Evolutionary conservation across 1,140 invertebrate species (phyloP), one percentile per base, ranked within the genome.

Genomic region (Ephestia elutella): DNA sequence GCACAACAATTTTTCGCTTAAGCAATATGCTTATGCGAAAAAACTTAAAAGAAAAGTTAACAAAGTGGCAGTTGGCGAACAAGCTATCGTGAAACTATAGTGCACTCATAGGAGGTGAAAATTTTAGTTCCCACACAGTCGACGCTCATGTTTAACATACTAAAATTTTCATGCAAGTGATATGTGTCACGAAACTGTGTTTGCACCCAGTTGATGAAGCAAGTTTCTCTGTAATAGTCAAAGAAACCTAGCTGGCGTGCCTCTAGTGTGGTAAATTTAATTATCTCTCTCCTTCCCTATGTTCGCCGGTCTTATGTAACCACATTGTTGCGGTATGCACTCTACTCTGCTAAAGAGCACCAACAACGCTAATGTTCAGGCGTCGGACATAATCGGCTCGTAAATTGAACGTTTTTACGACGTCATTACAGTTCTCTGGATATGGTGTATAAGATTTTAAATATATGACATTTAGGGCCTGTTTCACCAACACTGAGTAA

Each of bases 331-430:
- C n/a, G 50, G 59, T 55, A 19, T 56, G 51, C 30, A 57, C 59
- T 25, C 49, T 11, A 20, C 9, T 20, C 11, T 50, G 21, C 19
- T 53, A 53, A 53, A 53, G 18, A 53, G 38, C 51, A 58, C 25
- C 20, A 65, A 61, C 60, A 58, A n/a, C 51, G 57, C 59, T 61
- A 61, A 66, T 61, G 60, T 51, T 57, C 56, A 19, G 35, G 57
- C 64, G 35, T 61, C 57, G 60, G 56, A 60, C 62, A 62, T 62
- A 66, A 70, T 60, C 60, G 55, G 57, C 49, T 70, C 68, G 60
- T 70, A 70, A 70, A 70, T 66, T 60, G 50, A 63, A 62, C 51
- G 57, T 57, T 70, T 68, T 70, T 70, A 70, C 58, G 64, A 62
- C 44, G 49, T 28, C 56, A 56, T 64, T 49, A 38, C 32, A 38